These are phyloP conservation scores for Scaptomyza polygonia DNA, from an alignment of 2,888 invertebrate genomes.

Conservation along the genomic window DNA sequence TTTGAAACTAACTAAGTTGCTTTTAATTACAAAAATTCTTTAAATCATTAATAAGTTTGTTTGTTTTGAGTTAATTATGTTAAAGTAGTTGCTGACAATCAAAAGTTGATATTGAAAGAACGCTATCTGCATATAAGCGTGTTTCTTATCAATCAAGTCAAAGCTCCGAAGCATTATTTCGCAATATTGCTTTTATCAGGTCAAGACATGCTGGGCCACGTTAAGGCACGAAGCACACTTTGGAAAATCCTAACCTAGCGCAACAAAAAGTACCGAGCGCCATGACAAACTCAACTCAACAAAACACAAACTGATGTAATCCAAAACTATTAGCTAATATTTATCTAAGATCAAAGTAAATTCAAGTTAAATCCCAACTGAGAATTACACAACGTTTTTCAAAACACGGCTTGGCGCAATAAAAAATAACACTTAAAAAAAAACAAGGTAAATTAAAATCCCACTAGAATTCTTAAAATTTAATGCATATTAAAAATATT, in stretches of 20 bases:
- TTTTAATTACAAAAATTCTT: too few species aligned
- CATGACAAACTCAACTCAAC: conserved; percentile 19
- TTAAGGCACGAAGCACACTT: conserved; percentile 4
- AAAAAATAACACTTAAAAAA: not conserved
- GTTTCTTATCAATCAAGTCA: too few species aligned
- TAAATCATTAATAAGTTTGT: too few species aligned
- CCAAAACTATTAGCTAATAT: conserved; percentile 11
- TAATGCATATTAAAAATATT: not conserved
- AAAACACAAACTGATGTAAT: not conserved
- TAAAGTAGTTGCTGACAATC: too few species aligned
- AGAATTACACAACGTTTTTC: conserved; percentile 30
- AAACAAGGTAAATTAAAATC: conserved; percentile 18
- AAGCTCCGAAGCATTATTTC: conserved; percentile 25
- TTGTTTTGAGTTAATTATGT: too few species aligned
- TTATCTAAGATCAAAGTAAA: conserved; percentile 27
- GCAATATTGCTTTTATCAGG: conserved; percentile 37
- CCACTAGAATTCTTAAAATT: conserved; percentile 15
- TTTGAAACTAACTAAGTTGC: too few species aligned
- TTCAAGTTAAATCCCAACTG: conserved; percentile 16
- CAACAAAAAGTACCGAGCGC: conserved; percentile 44
- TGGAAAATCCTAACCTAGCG: conserved; percentile 59
- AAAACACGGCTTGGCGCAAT: not conserved
- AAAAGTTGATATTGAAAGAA: too few species aligned
- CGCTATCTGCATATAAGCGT: too few species aligned
- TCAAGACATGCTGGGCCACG: conserved; percentile 10